Evolutionary conservation across 2,888 invertebrate species (phyloP), one percentile per base, ranked within the genome.

Genomic region (Sthenelais limicola): DNA sequence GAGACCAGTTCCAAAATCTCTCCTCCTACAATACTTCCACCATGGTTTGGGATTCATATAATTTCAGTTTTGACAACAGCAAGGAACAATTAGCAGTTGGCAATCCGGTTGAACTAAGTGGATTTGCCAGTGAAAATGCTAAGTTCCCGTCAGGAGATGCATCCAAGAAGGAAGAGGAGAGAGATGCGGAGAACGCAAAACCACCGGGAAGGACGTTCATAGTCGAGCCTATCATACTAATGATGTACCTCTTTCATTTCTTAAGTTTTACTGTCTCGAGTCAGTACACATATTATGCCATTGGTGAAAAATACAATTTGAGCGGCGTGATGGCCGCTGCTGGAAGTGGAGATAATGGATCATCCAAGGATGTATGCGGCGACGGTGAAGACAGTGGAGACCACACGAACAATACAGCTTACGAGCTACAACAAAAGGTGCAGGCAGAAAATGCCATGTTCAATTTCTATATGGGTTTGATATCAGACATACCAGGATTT

Each of bases 171-270:
- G n/a, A n/a, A n/a, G n/a, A n/a, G n/a, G n/a, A n/a, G n/a, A n/a
- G n/a, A n/a, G n/a, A n/a, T n/a, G n/a, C n/a, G n/a, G n/a, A n/a
- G n/a, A n/a, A n/a, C n/a, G n/a, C n/a, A n/a, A n/a, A n/a, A n/a
- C n/a, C n/a, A n/a, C n/a, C n/a, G n/a, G n/a, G n/a, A n/a, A n/a
- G 56, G 32, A 56, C 7, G 33, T 33, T 56, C 56, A 56, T 56
- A 18, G 33, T 56, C 3, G 56, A 56, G 32, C 56, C 56, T 5
- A 33, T 33, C 4, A n/a, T 56, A 2, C 18, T 56, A 24, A 3
- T 56, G 32, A 33, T 56, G 2, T 30, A 15, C 32, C 15, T 21
- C 2, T 28, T 56, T n/a, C 32, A 56, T 5, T 2, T 30, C 30
- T 32, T 33, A 18, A 28, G 32, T 32, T 56, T 30, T 15, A 4